These are phyloP conservation scores for Microcebus ravelobensis DNA, from an alignment of 2,113 vertebrate genomes.

Conservation along the genomic window DNA sequence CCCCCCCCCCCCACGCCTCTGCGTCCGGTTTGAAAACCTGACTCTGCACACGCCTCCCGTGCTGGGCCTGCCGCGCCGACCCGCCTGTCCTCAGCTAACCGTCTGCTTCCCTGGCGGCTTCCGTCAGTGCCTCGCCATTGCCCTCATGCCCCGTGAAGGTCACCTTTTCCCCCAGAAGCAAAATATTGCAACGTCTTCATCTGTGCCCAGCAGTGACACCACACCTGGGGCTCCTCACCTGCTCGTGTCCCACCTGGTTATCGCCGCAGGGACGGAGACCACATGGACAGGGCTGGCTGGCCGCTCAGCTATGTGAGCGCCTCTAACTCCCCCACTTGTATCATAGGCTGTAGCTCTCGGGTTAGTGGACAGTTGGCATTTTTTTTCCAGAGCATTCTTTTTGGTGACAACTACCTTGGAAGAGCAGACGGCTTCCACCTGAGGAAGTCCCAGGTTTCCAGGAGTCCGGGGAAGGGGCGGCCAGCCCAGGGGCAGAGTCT, in stretches of 20 bases:
- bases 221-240: not conserved
- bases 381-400: not conserved
- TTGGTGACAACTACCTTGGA: not conserved
- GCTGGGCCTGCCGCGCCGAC: not conserved
- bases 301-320: accelerated
- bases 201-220: not conserved
- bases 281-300: not conserved
- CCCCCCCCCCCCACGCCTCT: too few species aligned
- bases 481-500: not conserved
- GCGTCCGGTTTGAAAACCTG: not conserved
- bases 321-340: not conserved
- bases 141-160: not conserved
- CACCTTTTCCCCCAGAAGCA: not conserved
- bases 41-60: not conserved
- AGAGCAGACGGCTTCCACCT: not conserved
- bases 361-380: not conserved
- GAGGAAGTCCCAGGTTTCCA: not conserved
- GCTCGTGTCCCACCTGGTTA: not conserved
- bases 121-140: not conserved
- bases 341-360: not conserved
- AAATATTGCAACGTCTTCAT: not conserved
- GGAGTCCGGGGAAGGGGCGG: not conserved
- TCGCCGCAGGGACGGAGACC: not conserved
- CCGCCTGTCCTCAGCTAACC: not conserved
- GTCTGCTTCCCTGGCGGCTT: not conserved